Evolutionary conservation across 2,888 invertebrate genomes (phyloP).

Genomic region (Oeneis ivallda): DNA sequence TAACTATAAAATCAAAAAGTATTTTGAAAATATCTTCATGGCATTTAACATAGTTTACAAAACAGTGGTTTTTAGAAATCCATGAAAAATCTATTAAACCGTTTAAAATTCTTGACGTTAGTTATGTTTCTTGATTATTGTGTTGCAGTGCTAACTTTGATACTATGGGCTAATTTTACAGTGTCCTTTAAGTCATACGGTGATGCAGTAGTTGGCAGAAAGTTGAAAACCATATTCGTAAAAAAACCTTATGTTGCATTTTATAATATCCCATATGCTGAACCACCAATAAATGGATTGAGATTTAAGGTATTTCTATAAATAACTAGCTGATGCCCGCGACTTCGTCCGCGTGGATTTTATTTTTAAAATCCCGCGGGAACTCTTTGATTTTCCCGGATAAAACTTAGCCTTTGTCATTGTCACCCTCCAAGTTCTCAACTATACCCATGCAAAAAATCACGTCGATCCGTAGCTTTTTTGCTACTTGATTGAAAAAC

Average conservation of each 20-base stretch:
- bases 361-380: no score
- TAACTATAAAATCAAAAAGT: neutral
- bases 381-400: no score
- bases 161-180: neutral
- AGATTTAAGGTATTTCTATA: neutral
- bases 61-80: neutral
- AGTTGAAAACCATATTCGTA: neutral
- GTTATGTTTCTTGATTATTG: neutral
- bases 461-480: no score
- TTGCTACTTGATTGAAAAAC: no score
- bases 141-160: neutral
- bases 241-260: constrained; percentile 4
- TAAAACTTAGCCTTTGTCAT: no score
- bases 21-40: constrained; percentile 11
- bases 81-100: neutral
- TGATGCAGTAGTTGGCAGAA: neutral
- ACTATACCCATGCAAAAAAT: no score
- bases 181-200: neutral
- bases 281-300: constrained; percentile 1
- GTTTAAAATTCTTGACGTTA: neutral
- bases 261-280: neutral
- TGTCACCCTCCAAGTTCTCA: no score
- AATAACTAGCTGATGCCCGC: no score
- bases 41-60: constrained; percentile 7
- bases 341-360: no score